Conservation (phyloP, 1,140 invertebrate species). For the Drosophila sulfurigaster region DNA sequence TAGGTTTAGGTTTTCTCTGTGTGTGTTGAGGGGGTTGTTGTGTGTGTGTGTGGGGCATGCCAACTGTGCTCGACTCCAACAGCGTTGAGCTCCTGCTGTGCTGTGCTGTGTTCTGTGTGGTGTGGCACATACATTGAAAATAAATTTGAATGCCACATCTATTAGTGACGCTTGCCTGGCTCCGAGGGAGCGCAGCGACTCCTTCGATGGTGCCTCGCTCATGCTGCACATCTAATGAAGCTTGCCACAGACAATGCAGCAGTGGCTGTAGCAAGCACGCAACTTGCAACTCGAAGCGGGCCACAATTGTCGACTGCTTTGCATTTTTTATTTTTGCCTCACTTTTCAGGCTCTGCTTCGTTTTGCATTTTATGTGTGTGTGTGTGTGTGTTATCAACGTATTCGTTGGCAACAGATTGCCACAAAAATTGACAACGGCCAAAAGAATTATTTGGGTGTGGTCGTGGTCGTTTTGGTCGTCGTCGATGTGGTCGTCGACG, state of each 20-base stretch:
- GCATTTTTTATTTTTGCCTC: slow-evolving; percentile 17
- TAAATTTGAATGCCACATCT: slow-evolving; percentile 47
- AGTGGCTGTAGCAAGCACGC: slow-evolving; percentile 4
- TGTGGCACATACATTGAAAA: slow-evolving; percentile 36
- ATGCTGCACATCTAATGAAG: slow-evolving; percentile 50
- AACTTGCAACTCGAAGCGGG: slow-evolving; percentile 6
- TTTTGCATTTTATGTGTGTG: slow-evolving; percentile 33
- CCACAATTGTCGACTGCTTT: slow-evolving; percentile 39
- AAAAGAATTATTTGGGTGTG: slow-evolving; percentile 27
- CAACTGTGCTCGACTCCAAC: slow-evolving; percentile 1
- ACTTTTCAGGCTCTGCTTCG: slow-evolving; percentile 29
- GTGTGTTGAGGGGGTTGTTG: not conserved
- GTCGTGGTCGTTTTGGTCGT: not conserved
- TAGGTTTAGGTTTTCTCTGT: not conserved
- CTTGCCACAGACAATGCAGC: slow-evolving; percentile 50
- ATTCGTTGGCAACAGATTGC: slow-evolving; percentile 39
- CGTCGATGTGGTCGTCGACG: slow-evolving; percentile 10
- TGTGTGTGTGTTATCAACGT: slow-evolving; percentile 30
- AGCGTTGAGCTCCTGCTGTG: not conserved
- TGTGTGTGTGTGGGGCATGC: not conserved
- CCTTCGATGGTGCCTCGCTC: not conserved
- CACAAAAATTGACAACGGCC: slow-evolving; percentile 45
- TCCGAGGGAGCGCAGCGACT: not conserved
- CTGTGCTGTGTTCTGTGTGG: not conserved
- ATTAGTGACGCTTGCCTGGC: slow-evolving; percentile 32